A percentile compares a stretch with the other conserved stretches of the same genome.
phyloP scores from a whole-genome alignment of 37 sponge, comb jelly and placozoan species.

The Ianthella basta region DNA sequence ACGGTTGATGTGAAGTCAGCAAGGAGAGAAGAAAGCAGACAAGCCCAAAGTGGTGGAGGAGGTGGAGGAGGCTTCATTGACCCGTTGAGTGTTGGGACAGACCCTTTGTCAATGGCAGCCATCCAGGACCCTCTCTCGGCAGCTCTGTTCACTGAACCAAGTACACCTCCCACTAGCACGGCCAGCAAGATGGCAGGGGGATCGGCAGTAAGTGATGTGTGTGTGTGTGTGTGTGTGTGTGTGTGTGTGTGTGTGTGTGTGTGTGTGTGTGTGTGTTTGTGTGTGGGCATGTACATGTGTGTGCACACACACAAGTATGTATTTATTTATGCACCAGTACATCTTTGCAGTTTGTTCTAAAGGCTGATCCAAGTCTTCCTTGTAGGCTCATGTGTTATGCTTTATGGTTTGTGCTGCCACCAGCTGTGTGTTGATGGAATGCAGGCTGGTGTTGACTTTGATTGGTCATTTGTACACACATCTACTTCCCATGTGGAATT shows the following conservation, averaged over 20 bases:
- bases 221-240: neutral
- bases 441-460: no score
- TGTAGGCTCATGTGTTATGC: no score
- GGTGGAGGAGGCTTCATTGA: constrained; percentile 16
- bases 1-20: no score
- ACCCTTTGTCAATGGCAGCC: constrained; percentile 39
- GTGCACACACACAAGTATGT: no score
- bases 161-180: constrained; percentile 8
- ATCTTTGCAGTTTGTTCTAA: no score
- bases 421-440: no score
- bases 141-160: constrained; percentile 52
- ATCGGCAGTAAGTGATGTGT: constrained; percentile 20
- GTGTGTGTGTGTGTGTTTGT: neutral
- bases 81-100: constrained; percentile 13
- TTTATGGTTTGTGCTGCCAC: no score
- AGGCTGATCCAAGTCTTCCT: no score
- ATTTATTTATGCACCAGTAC: no score
- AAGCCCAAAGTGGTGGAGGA: constrained; percentile 13
- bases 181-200: constrained; percentile 40
- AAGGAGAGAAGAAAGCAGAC: neutral
- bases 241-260: constrained; percentile 12
- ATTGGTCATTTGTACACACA: no score
- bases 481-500: no score
- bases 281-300: no score
- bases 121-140: constrained; percentile 63